Evolutionary conservation across 1,140 invertebrate species (phyloP).

Genomic region (Drosophila navojoa): DNA sequence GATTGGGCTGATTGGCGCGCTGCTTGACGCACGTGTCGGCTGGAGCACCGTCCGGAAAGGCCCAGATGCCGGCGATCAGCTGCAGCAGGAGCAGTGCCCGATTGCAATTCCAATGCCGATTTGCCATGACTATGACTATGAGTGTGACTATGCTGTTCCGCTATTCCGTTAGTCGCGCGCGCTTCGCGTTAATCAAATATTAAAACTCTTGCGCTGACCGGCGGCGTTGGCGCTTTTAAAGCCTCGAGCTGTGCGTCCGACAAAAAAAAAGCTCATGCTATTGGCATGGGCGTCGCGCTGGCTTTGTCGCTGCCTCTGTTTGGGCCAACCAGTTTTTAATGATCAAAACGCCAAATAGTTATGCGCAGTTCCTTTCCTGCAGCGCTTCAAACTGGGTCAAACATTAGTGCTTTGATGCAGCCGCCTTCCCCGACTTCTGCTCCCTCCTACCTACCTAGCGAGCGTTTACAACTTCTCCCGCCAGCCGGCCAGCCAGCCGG

Average conservation of each 20-base stretch:
- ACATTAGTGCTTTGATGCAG: conserved; percentile 62
- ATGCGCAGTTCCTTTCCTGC: conserved; percentile 62
- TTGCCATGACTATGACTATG: conserved; percentile 29
- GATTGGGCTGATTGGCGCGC: conserved; percentile 89
- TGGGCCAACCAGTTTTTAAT: conserved; percentile 74
- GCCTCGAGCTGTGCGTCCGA: conserved; percentile 36
- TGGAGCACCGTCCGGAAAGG: conserved; percentile 90
- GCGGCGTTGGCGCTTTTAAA: conserved; percentile 68
- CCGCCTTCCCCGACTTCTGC: conserved; percentile 7
- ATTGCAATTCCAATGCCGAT: conserved; percentile 27
- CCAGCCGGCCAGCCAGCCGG: not conserved
- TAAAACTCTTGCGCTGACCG: conserved; percentile 66
- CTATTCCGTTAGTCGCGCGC: conserved; percentile 45
- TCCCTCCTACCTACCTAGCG: not conserved
- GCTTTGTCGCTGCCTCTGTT: conserved; percentile 31
- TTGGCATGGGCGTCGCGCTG: conserved; percentile 27
- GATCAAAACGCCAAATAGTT: conserved; percentile 70
- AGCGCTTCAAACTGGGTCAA: conserved; percentile 69
- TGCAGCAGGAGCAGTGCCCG: conserved; percentile 22
- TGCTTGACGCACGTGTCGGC: conserved; percentile 91
- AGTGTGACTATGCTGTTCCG: not conserved
- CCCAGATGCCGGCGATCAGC: conserved; percentile 33
- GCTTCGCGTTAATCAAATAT: conserved; percentile 59
- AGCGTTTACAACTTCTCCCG: too few species aligned
- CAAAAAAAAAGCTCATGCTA: conserved; percentile 48